These are phyloP conservation scores for Drosophila aldrichi DNA, from an alignment of 2,888 invertebrate genomes.

Conservation along the genomic window DNA sequence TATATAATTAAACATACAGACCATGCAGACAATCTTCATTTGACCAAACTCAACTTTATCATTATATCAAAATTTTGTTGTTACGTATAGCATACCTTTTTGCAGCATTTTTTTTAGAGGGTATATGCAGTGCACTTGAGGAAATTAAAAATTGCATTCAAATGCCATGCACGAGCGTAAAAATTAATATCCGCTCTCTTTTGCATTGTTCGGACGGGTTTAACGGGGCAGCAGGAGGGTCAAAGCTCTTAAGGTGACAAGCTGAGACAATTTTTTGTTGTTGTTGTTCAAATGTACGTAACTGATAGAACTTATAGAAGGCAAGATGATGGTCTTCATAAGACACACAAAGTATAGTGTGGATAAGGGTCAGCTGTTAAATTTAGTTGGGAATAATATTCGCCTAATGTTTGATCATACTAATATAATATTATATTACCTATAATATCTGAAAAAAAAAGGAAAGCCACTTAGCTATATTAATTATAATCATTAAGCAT, in stretches of 20 bases:
- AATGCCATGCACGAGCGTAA: conserved; percentile 73
- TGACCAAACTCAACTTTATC: not conserved
- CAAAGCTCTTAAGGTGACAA: conserved; percentile 7
- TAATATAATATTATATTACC: not conserved
- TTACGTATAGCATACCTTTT: too few species aligned
- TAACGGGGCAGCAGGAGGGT: conserved; percentile 1
- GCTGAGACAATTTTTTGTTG: not conserved
- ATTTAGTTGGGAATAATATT: too few species aligned
- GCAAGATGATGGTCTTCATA: too few species aligned
- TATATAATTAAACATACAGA: too few species aligned
- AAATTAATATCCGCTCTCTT: conserved; percentile 71
- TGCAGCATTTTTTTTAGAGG: not conserved
- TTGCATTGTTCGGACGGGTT: conserved; percentile 30
- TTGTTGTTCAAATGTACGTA: not conserved
- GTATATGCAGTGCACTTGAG: conserved; percentile 57
- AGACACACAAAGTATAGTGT: too few species aligned
- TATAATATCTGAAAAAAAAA: not conserved
- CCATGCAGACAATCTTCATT: too few species aligned
- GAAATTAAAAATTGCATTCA: conserved; percentile 72
- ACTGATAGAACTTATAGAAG: too few species aligned
- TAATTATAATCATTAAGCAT: not conserved
- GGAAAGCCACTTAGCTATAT: not conserved
- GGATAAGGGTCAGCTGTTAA: too few species aligned
- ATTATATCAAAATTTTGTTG: too few species aligned
- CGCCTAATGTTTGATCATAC: too few species aligned